Percentiles rank a stretch among this genome's conserved stretches.
Evolutionary conservation across 2,888 invertebrate genomes (phyloP).

Genomic region (Trissolcus brochymenae): DNA sequence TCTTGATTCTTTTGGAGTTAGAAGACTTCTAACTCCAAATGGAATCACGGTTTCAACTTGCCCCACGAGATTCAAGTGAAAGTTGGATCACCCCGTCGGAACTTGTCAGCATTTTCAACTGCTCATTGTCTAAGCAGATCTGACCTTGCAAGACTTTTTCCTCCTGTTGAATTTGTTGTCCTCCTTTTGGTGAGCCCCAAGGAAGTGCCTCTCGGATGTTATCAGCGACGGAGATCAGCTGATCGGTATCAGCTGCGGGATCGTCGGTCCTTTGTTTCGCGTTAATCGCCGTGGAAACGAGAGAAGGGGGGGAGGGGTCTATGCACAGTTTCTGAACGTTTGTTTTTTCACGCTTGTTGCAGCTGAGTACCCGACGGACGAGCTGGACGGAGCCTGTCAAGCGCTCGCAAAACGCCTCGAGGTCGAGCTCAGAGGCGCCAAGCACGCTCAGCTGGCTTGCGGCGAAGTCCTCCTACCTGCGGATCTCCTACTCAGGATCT

Average conservation of each 20-base stretch:
- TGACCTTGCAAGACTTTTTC: neutral
- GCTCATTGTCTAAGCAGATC: constrained; percentile 1
- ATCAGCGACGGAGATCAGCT: constrained; percentile 30
- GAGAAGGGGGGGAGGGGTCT: neutral
- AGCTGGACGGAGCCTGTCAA: constrained; percentile 80
- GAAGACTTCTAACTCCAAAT: too few species aligned
- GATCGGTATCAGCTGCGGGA: constrained; percentile 35
- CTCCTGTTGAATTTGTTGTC: neutral
- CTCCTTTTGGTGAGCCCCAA: constrained; percentile 5
- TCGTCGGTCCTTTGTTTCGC: constrained; percentile 34
- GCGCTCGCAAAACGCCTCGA: constrained; percentile 87
- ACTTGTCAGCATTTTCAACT: too few species aligned
- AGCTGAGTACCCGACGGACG: constrained; percentile 75
- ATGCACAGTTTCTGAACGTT: constrained; percentile 6
- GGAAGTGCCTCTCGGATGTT: constrained; percentile 6
- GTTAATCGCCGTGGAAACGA: constrained; percentile 32
- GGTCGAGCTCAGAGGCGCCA: constrained; percentile 87
- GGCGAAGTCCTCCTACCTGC: constrained; percentile 91
- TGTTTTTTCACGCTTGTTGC: constrained; percentile 61
- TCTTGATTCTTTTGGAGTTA: too few species aligned
- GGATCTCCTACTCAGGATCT: constrained; percentile 87
- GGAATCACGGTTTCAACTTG: neutral
- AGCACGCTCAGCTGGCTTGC: constrained; percentile 87
- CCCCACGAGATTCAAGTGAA: neutral
- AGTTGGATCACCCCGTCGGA: neutral